Conservation (phyloP, 23 tunicate species). For the Trididemnum clinides region DNA sequence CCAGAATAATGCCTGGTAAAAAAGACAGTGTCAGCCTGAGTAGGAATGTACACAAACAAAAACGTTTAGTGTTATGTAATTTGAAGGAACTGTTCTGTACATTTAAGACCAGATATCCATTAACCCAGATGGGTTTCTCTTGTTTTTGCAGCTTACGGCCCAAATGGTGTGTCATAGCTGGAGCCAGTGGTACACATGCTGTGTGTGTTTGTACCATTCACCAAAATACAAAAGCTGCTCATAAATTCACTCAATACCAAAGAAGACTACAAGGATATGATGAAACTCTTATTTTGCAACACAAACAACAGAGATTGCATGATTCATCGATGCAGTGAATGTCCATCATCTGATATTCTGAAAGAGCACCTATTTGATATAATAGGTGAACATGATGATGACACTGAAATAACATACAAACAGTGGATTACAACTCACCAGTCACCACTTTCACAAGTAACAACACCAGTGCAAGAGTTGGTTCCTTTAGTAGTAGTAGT, state of each 20-base stretch:
- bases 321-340: slow-evolving; percentile 33
- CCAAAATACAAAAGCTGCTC: slow-evolving; percentile 27
- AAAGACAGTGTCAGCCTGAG: slow-evolving; percentile 35
- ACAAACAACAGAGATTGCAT: slow-evolving; percentile 34
- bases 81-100: slow-evolving; percentile 12
- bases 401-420: slow-evolving; percentile 34
- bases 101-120: slow-evolving; percentile 38
- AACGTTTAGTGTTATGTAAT: slow-evolving; percentile 34
- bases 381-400: slow-evolving; percentile 22
- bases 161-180: slow-evolving; percentile 41
- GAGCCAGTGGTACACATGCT: slow-evolving; percentile 35
- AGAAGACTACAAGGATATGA: slow-evolving; percentile 34
- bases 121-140: slow-evolving; percentile 22
- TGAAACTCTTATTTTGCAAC: slow-evolving; percentile 22
- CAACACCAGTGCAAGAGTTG: slow-evolving; percentile 31
- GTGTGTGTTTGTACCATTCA: slow-evolving; percentile 58
- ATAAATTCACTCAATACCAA: slow-evolving; percentile 11
- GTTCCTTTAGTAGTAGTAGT: background rate
- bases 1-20: slow-evolving; percentile 37
- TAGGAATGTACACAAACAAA: slow-evolving; percentile 43
- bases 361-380: background rate
- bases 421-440: slow-evolving; percentile 46
- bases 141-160: slow-evolving; percentile 37
- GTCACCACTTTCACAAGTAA: slow-evolving; percentile 6
- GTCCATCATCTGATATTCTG: slow-evolving; percentile 30